Percentiles rank a stretch among this genome's conserved stretches.
Conservation (phyloP, 2,797 vertebrate species). For the Amniataba percoides region DNA sequence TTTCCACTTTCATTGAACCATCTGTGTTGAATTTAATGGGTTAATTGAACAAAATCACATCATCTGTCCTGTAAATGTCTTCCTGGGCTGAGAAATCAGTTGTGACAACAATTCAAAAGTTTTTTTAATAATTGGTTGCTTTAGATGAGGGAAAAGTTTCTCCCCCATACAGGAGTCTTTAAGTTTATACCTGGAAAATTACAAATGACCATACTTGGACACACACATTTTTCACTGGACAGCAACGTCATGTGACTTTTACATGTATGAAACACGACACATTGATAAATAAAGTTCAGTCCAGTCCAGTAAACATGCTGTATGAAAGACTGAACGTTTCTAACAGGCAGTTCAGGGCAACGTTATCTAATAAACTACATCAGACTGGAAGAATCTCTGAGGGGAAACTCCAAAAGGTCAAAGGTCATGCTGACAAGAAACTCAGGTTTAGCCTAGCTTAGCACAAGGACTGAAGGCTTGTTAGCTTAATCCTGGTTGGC, state of each 20-base stretch:
- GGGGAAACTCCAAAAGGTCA: constrained; percentile 14
- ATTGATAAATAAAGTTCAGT: neutral
- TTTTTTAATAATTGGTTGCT: too few species aligned
- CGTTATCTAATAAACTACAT: constrained; percentile 4
- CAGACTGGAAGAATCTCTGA: neutral
- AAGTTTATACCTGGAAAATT: neutral
- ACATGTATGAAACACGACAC: neutral
- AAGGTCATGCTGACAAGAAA: constrained; percentile 39
- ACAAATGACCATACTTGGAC: neutral
- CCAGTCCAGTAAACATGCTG: neutral
- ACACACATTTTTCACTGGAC: neutral
- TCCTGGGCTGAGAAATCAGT: too few species aligned
- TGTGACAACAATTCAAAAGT: too few species aligned
- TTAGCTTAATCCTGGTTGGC: too few species aligned
- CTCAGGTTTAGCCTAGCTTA: constrained; percentile 18
- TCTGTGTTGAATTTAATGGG: neutral
- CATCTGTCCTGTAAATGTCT: neutral
- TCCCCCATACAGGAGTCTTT: neutral
- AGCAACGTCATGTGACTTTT: neutral
- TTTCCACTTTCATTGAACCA: neutral
- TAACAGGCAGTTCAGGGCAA: neutral
- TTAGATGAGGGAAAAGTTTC: too few species aligned
- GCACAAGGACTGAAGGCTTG: constrained; percentile 17
- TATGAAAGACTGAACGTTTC: neutral
- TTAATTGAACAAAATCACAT: neutral